phyloP scores from a whole-genome alignment of 2,797 vertebrate species.

The Macropus fuliginosus region DNA sequence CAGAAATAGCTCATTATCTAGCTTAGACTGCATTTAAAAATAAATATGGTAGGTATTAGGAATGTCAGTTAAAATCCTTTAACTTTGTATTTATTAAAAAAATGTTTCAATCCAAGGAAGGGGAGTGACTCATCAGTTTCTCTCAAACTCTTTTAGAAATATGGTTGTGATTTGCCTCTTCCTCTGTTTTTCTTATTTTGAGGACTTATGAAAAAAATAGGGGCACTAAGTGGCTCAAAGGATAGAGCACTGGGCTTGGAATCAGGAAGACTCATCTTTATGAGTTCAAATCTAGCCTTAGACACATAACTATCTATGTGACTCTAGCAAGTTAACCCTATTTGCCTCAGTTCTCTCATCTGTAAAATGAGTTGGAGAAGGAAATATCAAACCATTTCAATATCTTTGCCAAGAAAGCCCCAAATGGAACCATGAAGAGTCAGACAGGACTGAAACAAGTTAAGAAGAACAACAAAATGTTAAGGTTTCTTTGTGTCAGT shows the following conservation, averaged over 20 bases:
- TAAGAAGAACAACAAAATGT: conserved; percentile 23
- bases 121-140: background rate
- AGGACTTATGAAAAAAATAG: background rate
- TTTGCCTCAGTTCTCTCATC: background rate
- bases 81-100: background rate
- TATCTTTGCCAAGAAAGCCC: background rate
- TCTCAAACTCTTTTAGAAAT: background rate
- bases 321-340: background rate
- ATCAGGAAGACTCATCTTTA: background rate
- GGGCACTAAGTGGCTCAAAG: background rate
- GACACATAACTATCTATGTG: background rate
- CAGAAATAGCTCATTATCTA: background rate
- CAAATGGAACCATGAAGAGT: background rate
- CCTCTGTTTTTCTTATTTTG: background rate
- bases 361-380: background rate
- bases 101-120: conserved; percentile 27
- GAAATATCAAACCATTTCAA: background rate
- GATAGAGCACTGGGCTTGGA: background rate
- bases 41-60: background rate
- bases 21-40: conserved; percentile 20
- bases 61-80: conserved; percentile 39
- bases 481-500: background rate
- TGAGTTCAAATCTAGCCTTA: background rate
- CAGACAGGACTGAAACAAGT: background rate
- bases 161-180: background rate